Evolutionary conservation across 1,140 invertebrate genomes (phyloP).

Genomic region (Ceratina australensis): DNA sequence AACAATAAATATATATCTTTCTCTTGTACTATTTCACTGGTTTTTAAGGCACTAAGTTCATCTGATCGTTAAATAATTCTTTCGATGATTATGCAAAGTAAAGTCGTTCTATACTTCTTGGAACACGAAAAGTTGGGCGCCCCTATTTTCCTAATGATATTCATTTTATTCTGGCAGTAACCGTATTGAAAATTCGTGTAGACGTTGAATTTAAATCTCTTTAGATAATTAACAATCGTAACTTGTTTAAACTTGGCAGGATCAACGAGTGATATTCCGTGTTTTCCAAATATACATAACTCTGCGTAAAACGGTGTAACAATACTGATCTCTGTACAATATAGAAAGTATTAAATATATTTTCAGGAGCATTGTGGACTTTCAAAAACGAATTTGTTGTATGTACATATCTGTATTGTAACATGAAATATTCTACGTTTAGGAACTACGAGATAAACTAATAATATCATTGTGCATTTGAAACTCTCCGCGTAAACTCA

Average conservation of each 20-base stretch:
- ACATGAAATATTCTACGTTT: constrained; percentile 46
- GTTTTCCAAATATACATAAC: constrained; percentile 7
- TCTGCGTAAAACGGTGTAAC: constrained; percentile 3
- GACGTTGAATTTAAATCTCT: neutral
- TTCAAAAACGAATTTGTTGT: constrained; percentile 16
- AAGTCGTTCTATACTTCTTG: neutral
- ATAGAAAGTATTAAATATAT: neutral
- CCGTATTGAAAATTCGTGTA: neutral
- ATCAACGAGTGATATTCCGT: neutral
- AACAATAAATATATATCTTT: constrained; percentile 26
- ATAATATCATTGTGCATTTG: constrained; percentile 58
- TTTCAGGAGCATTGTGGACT: neutral
- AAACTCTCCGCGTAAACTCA: constrained; percentile 29
- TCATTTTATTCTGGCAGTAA: constrained; percentile 21
- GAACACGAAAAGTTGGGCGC: constrained; percentile 5
- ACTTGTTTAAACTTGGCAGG: constrained; percentile 29
- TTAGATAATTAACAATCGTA: neutral
- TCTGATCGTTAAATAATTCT: neutral
- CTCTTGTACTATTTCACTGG: constrained; percentile 55
- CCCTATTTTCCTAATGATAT: constrained; percentile 7
- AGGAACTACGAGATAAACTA: constrained; percentile 56
- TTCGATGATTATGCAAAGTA: neutral
- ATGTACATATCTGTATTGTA: constrained; percentile 27
- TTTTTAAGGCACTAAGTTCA: constrained; percentile 53
- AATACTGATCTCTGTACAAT: constrained; percentile 19